Evolutionary conservation across 2,888 invertebrate species (phyloP), one percentile per base, ranked within the genome.

Genomic region (Caenorhabditis macrosperma): DNA sequence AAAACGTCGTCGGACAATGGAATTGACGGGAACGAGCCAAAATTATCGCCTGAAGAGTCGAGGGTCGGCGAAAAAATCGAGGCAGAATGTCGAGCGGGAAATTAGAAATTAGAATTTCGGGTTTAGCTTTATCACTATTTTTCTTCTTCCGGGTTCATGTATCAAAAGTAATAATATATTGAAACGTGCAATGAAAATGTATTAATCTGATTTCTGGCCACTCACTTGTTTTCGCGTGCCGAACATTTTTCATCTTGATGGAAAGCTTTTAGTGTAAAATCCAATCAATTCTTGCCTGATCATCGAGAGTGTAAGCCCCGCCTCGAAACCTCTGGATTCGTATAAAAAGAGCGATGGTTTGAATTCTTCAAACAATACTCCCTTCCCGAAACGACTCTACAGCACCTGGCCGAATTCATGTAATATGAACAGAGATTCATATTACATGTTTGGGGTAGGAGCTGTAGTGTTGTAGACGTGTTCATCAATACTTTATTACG

Each of bases 361-460:
- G 28, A 44, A 15, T 9, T 20, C 6, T 30, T 22, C 66, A 35
- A 41, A 12, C 5, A 15, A 28, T 44, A 30, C 2, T 20, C 35
- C n/a, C n/a, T n/a, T n/a, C n/a, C 44, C 17, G 17, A 5, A 44
- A 44, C 44, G 44, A 5, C 44, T 44, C 44, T 17, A 9, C 44
- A 61, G 54, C 71, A 33, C 71, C 71, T 71, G 61, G 61, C 71
- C 71, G 52, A 28, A 35, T 22, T 26, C 41, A 71, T 71, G 71
- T 71, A 71, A 71, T 71, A 61, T 54, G 28, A 30, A 24, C 10
- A 0, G 5, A 44, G 5, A 17, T 20, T 9, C 61, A 61, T 5
- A 44, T 71, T 71, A 71, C 71, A 71, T 71, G 71, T 71, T 28
- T 61, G 44, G 71, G 71, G 71, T 72, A 63, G 72, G 57, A 72